Evolutionary conservation across 2,797 vertebrate genomes (phyloP), one percentile per base, ranked within the genome.

Genomic region (Enteromius treurensis): DNA sequence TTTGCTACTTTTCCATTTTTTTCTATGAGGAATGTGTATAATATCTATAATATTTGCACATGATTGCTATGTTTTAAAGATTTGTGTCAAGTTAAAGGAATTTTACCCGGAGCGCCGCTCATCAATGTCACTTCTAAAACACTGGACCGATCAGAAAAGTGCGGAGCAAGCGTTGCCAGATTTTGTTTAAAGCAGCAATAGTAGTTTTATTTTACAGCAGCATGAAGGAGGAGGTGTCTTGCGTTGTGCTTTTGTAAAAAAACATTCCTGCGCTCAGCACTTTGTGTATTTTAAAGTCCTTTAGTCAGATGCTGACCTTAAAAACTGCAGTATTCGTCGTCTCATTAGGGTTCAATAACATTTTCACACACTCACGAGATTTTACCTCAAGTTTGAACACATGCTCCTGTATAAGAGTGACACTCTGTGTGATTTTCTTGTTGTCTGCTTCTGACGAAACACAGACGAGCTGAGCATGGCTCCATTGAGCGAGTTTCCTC

Each of bases 401-500:
- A n/a, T 15, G 2, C 17, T 37, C 19, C 10, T 21, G 65, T 34
- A 17, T 34, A 10, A 10, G 29, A 34, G 62, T 0, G 7, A 34
- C 32, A 29, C 6, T 34, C 3, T 14, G 49, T 80, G 58, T 68
- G 73, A 70, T 65, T 32, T 5, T 42, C 23, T 34, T 42, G 67
- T 60, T 47, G 69, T 51, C 15, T 21, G 45, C 26, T 32, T 34
- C 47, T 53, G 70, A 53, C 32, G 4, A 3, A 3, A 7, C 47
- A 21, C 17, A 13, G 5, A 21, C 3, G 4, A 13, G 29, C 70
- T 13, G 69, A 42, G 53, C 58, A 78, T 75, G 67, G 37, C 23
- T 73, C 67, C 47, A 84, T 85, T 86, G 58, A 86, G 71, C 32
- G 60, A 17, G 64, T 79, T 89, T 89, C 80, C 82, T 80, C 45